Evolutionary conservation across 2,797 vertebrate genomes (phyloP).

Genomic region (Jordanella pulchra): DNA sequence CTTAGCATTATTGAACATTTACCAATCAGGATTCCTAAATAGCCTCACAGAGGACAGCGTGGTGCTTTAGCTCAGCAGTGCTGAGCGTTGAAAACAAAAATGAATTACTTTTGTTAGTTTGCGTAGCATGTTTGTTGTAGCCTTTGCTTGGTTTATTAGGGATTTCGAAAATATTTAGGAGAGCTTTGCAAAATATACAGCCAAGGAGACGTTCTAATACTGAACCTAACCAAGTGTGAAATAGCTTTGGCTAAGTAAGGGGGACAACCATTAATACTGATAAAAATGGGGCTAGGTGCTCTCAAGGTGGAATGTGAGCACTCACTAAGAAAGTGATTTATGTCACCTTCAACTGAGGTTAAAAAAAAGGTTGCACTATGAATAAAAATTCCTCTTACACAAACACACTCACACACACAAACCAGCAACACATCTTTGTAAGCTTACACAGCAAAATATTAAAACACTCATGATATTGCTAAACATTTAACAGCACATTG

Average conservation of each 20-base stretch:
- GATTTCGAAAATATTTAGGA: constrained; percentile 82
- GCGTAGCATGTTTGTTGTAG: constrained; percentile 70
- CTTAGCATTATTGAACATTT: constrained; percentile 72
- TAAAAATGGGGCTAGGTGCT: constrained; percentile 80
- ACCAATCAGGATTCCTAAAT: constrained; percentile 69
- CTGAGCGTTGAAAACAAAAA: constrained; percentile 56
- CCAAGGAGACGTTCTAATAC: constrained; percentile 82
- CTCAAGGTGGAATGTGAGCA: constrained; percentile 84
- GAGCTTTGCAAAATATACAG: constrained; percentile 78
- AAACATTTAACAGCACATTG: not conserved
- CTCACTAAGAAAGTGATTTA: constrained; percentile 82
- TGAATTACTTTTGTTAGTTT: constrained; percentile 70
- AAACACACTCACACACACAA: constrained; percentile 1
- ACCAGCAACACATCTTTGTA: constrained; percentile 3
- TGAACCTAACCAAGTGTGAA: constrained; percentile 86
- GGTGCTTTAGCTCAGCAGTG: constrained; percentile 45
- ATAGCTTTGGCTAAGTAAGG: constrained; percentile 86
- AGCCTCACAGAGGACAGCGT: constrained; percentile 28
- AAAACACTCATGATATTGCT: constrained; percentile 2
- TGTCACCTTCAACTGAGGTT: constrained; percentile 80
- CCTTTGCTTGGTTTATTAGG: constrained; percentile 75
- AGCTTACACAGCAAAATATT: constrained; percentile 13
- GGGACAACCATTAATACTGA: constrained; percentile 86
- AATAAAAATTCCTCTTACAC: constrained; percentile 42
- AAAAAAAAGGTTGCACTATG: constrained; percentile 45